Percentiles rank a stretch among this genome's conserved stretches.
Conservation (phyloP, 2,113 vertebrate genomes). For the Ctenodactylus gundi region DNA sequence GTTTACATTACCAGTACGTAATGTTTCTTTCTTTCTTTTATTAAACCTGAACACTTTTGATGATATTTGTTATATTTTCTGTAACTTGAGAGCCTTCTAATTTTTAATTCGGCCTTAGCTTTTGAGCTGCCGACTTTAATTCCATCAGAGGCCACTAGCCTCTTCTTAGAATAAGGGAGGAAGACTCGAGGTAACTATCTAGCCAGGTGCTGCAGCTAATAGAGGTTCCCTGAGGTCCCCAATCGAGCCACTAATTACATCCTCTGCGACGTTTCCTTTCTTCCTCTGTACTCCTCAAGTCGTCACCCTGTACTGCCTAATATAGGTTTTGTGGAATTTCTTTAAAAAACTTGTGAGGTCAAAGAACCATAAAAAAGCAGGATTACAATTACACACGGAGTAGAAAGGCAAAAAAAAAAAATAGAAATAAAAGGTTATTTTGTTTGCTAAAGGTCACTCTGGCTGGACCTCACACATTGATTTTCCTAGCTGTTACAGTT, state of each 20-base stretch:
- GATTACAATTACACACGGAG: slow-evolving; percentile 14
- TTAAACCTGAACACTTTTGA: neutral
- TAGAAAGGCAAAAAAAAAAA: neutral
- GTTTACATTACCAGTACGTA: neutral
- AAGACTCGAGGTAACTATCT: neutral
- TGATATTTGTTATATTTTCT: neutral
- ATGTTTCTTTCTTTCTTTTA: neutral
- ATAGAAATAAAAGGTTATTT: slow-evolving; percentile 63
- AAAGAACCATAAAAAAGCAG: neutral
- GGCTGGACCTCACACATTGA: slow-evolving; percentile 71
- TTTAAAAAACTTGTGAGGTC: neutral
- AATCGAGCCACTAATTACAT: neutral
- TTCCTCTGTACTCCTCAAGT: neutral
- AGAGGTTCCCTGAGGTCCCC: neutral
- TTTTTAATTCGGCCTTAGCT: neutral
- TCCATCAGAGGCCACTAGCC: neutral
- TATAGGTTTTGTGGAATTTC: neutral
- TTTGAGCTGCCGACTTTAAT: neutral
- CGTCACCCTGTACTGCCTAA: neutral
- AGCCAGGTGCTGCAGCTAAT: neutral
- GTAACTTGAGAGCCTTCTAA: neutral
- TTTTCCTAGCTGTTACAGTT: slow-evolving; percentile 75
- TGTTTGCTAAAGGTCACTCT: slow-evolving; percentile 79
- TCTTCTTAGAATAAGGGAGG: neutral
- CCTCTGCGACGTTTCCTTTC: neutral